A percentile compares a stretch with the other conserved stretches of the same genome.
Conservation (phyloP, 2,797 vertebrate species). For the Gymnopithys bicolor region DNA sequence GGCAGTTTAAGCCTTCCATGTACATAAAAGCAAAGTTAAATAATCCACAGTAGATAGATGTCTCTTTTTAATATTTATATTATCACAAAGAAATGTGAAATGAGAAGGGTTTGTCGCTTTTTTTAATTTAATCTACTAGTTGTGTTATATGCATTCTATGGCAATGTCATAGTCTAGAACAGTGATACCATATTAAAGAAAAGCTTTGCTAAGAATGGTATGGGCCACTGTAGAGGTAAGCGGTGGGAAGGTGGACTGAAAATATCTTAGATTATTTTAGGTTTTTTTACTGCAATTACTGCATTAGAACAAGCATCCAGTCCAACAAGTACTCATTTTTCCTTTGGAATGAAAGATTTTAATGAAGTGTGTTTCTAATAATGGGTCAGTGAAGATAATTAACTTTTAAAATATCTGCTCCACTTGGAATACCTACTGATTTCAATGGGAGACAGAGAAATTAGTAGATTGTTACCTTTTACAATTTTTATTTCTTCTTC, state of each 20-base stretch:
- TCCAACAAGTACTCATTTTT: neutral
- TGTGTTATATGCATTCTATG: neutral
- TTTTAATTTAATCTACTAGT: neutral
- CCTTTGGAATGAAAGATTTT: neutral
- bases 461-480: neutral
- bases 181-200: neutral
- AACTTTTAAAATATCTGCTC: neutral
- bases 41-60: neutral
- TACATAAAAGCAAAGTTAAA: neutral
- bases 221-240: neutral
- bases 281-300: neutral
- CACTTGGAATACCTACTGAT: neutral
- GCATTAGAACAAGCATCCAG: neutral
- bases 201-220: neutral
- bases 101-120: neutral
- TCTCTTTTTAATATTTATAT: neutral
- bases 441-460: neutral
- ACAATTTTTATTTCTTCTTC: neutral
- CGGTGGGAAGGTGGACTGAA: neutral
- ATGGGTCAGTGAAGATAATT: neutral
- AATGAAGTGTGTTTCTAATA: neutral
- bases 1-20: neutral
- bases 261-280: neutral
- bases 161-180: neutral
- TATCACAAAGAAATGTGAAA: neutral